Conservation (phyloP, 2,797 vertebrate species). For the Petrocephalus sullivani region DNA sequence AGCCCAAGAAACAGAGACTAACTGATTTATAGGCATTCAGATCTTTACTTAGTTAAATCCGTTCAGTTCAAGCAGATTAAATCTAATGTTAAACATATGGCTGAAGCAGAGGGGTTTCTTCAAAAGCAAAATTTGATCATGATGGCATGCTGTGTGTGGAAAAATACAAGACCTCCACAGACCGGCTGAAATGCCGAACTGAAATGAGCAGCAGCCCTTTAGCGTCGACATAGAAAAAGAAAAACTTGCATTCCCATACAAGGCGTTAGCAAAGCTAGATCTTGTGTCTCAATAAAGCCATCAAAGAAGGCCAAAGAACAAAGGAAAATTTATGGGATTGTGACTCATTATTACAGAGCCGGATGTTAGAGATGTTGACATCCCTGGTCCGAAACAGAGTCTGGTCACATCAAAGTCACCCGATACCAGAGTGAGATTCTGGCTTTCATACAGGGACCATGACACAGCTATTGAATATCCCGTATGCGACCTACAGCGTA, state of each 20-base stretch:
- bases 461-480: neutral
- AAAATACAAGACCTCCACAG: slow-evolving; percentile 43
- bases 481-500: neutral
- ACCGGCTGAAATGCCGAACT: slow-evolving; percentile 29
- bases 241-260: neutral
- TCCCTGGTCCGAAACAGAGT: neutral
- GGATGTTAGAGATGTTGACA: neutral
- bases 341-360: slow-evolving; percentile 3
- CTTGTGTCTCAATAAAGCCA: neutral
- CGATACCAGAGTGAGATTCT: neutral
- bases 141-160: slow-evolving; percentile 48
- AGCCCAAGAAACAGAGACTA: slow-evolving; percentile 26
- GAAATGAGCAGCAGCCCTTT: slow-evolving; percentile 10
- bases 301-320: neutral
- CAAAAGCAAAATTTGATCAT: slow-evolving; percentile 34
- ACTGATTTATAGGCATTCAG: slow-evolving; percentile 51
- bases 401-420: neutral
- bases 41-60: slow-evolving; percentile 51
- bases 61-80: slow-evolving; percentile 53
- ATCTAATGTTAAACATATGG: slow-evolving; percentile 66
- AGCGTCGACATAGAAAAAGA: neutral
- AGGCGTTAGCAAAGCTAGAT: slow-evolving; percentile 1
- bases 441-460: neutral
- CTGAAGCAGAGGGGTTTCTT: slow-evolving; percentile 39
- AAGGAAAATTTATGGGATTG: neutral